phyloP scores from a whole-genome alignment of 2,797 vertebrate genomes.

The Enoplosus armatus region DNA sequence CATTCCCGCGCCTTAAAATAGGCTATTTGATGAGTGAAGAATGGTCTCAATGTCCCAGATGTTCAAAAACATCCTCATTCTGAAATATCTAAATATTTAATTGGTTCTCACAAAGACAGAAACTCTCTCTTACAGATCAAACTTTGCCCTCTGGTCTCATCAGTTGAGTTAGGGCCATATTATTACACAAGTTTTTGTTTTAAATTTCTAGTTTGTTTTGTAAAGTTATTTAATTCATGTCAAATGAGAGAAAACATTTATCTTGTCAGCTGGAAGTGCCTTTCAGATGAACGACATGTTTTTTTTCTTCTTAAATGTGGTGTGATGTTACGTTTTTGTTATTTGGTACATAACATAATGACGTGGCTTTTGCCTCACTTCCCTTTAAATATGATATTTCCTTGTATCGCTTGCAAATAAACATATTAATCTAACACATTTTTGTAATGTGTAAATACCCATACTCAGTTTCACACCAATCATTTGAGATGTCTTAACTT shows the following conservation, averaged over 20 bases:
- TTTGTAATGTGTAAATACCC: neutral
- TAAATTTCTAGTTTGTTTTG: constrained; percentile 13
- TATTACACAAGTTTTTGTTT: constrained; percentile 5
- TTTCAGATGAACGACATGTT: constrained; percentile 5
- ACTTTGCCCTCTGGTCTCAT: neutral
- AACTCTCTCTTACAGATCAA: constrained; percentile 6
- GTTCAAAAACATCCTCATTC: constrained; percentile 5
- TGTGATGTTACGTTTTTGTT: constrained; percentile 23
- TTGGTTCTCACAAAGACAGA: constrained; percentile 20
- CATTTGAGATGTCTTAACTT: neutral
- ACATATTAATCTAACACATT: constrained; percentile 21
- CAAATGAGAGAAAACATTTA: neutral
- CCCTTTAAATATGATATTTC: neutral
- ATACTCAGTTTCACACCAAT: neutral
- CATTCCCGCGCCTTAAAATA: constrained; percentile 2
- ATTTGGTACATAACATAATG: constrained; percentile 18
- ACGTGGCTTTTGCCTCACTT: neutral
- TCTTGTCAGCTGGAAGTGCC: constrained; percentile 1
- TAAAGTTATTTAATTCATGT: constrained; percentile 17
- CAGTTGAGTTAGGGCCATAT: neutral
- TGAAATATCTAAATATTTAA: constrained; percentile 15
- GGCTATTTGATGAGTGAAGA: neutral
- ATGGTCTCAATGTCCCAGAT: neutral
- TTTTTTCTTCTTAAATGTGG: constrained; percentile 20
- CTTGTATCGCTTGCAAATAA: constrained; percentile 62